Conservation (phyloP, 1,140 invertebrate species). For the Trichogramma pretiosum region DNA sequence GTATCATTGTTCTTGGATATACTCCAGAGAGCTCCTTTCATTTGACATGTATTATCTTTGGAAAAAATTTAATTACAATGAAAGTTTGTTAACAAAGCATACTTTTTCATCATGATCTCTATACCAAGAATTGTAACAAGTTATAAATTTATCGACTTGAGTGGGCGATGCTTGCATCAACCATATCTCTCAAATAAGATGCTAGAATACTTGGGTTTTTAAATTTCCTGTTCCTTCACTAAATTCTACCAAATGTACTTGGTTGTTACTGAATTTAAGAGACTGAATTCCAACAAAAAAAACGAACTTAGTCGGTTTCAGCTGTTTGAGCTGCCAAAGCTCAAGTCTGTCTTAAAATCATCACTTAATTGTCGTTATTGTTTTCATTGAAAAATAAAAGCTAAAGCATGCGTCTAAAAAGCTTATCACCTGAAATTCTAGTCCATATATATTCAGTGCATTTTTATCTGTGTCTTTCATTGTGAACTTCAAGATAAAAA, state of each 20-base stretch:
- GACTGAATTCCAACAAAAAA: constrained; percentile 92
- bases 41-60: constrained; percentile 47
- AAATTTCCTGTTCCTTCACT: constrained; percentile 83
- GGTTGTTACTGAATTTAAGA: constrained; percentile 76
- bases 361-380: no score
- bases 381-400: no score
- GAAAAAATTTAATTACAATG: no score
- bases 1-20: constrained; percentile 49
- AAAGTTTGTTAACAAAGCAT: no score
- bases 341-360: constrained; percentile 71
- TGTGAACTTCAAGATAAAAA: no score
- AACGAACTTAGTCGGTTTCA: constrained; percentile 79
- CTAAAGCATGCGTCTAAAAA: no score
- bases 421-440: constrained; percentile 86
- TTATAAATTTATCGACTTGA: constrained; percentile 63
- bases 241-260: constrained; percentile 85
- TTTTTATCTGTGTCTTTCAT: constrained; percentile 62
- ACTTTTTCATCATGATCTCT: no score
- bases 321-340: constrained; percentile 76
- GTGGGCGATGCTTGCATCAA: constrained; percentile 71
- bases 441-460: constrained; percentile 72
- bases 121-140: constrained; percentile 74
- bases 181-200: constrained; percentile 84
- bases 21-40: constrained; percentile 62
- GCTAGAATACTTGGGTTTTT: constrained; percentile 72